Percentiles rank a stretch among this genome's conserved stretches.
Evolutionary conservation across 2,888 invertebrate genomes (phyloP).

Genomic region (Odontothrips loti): DNA sequence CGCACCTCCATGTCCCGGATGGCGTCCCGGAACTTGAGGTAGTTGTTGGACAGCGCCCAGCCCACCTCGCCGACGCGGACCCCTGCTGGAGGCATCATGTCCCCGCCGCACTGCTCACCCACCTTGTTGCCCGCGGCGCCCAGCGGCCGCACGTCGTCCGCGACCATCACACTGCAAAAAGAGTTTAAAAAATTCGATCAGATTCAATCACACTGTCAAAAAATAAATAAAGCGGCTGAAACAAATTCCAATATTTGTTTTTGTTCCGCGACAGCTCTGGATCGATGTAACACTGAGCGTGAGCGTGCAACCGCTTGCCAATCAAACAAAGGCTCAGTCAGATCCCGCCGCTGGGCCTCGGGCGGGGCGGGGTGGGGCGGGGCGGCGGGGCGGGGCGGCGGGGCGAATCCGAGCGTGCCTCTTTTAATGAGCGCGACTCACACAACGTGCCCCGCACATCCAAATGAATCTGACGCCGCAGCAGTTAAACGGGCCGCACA

Average conservation of each 20-base stretch:
- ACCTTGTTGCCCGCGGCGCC: conserved; percentile 36
- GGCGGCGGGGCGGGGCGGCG: too few species aligned
- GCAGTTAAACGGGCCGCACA: too few species aligned
- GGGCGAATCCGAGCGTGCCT: not conserved
- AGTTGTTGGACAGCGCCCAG: conserved; percentile 40
- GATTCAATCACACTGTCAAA: not conserved
- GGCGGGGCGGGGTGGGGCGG: too few species aligned
- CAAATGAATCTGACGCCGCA: too few species aligned
- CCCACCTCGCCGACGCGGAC: conserved; percentile 38
- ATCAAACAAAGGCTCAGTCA: not conserved
- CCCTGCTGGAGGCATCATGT: conserved; percentile 41
- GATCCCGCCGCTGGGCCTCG: too few species aligned
- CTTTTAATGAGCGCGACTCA: not conserved
- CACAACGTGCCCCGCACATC: too few species aligned
- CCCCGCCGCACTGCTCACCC: conserved; percentile 38
- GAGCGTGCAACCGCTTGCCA: not conserved
- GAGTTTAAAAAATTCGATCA: not conserved
- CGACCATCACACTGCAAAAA: not conserved
- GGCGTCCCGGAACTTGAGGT: conserved; percentile 39
- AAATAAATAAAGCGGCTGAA: not conserved
- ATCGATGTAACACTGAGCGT: not conserved
- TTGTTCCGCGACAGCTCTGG: not conserved
- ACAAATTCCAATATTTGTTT: not conserved
- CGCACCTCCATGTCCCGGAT: conserved; percentile 43
- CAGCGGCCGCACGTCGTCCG: not conserved